Conservation (phyloP, 1,140 invertebrate genomes). For the Drosophila bifasciata region DNA sequence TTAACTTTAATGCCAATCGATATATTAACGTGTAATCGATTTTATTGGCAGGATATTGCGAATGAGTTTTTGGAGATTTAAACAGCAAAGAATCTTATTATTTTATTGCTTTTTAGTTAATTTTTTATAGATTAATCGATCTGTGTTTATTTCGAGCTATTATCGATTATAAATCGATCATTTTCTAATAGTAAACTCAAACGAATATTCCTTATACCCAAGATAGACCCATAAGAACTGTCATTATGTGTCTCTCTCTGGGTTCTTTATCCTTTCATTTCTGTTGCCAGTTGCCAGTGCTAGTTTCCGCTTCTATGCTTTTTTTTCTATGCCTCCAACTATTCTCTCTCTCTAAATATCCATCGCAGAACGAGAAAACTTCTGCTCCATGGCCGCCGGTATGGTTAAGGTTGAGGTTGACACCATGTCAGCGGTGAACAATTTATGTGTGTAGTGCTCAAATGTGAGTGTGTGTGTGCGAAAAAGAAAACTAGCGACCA, state of each 20-base stretch:
- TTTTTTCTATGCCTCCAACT: slow-evolving; percentile 4
- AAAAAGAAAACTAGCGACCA: slow-evolving; percentile 10
- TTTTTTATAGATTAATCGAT: no score
- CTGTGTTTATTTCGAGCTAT: no score
- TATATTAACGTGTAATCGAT: no score
- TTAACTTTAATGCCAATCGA: no score
- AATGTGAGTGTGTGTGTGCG: slow-evolving; percentile 14
- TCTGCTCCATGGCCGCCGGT: slow-evolving; percentile 28
- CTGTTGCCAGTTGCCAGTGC: not conserved
- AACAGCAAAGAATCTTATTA: no score
- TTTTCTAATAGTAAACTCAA: no score
- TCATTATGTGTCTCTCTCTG: slow-evolving; percentile 1
- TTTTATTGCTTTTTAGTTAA: no score
- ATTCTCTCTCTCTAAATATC: slow-evolving; percentile 3
- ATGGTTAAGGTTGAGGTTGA: slow-evolving; percentile 29
- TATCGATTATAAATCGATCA: no score
- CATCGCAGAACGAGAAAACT: slow-evolving; percentile 2
- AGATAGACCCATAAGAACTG: not conserved
- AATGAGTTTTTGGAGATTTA: no score
- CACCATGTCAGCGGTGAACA: slow-evolving; percentile 57
- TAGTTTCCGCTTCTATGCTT: not conserved
- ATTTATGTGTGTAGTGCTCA: slow-evolving; percentile 55
- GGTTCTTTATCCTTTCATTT: not conserved
- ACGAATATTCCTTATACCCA: no score
- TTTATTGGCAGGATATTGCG: no score